Evolutionary conservation across 2,113 vertebrate species (phyloP).

Genomic region (Eonycteris spelaea): DNA sequence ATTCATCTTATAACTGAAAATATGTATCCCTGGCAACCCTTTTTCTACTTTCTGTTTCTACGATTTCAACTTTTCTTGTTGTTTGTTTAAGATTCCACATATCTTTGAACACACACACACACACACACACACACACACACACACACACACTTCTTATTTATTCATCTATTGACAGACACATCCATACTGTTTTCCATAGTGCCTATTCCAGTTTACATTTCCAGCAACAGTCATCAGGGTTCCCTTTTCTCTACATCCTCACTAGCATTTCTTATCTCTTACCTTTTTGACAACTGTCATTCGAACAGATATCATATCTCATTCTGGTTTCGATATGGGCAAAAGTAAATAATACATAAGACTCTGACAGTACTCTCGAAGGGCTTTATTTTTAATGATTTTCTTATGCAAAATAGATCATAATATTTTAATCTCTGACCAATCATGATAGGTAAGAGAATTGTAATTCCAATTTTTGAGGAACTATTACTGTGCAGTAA

Average conservation of each 20-base stretch:
- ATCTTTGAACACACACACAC: too few relatives aligned
- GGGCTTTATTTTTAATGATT: not conserved
- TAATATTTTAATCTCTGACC: not conserved
- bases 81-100: not conserved
- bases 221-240: not conserved
- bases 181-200: not conserved
- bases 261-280: not conserved
- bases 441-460: not conserved
- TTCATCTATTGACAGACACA: not conserved
- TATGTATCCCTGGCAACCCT: not conserved
- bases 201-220: too few relatives aligned
- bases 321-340: not conserved
- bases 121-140: too few relatives aligned
- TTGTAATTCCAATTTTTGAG: not conserved
- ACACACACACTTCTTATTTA: not conserved
- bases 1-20: not conserved
- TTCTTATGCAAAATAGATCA: slow-evolving; percentile 6
- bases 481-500: not conserved
- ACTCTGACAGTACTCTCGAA: not conserved
- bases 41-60: not conserved
- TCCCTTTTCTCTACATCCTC: not conserved
- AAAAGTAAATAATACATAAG: not conserved
- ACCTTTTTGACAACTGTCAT: not conserved
- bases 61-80: not conserved
- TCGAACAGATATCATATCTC: not conserved